Conservation (phyloP, 64 coral and sea anemone species). For the Dendronephthya gigantea region DNA sequence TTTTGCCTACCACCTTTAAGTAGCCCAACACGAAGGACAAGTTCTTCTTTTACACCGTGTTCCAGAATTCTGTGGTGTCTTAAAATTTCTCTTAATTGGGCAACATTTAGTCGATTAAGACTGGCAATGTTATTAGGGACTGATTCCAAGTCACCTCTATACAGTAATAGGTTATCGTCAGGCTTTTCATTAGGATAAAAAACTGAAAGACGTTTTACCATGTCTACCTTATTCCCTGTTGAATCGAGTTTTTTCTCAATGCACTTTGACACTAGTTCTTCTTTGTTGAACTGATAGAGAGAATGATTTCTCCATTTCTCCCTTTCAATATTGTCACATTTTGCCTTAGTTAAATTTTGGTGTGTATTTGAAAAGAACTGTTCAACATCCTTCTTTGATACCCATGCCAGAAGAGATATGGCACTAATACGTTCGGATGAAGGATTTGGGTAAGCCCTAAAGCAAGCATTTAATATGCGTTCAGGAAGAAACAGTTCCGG, state of each 20-base stretch:
- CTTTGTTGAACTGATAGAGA: constrained; percentile 34
- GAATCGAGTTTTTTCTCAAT: no score
- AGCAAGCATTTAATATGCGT: constrained; percentile 30
- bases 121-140: no score
- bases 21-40: constrained; percentile 40
- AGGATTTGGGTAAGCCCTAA: constrained; percentile 13
- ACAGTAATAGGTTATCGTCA: no score
- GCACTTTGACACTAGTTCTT: neutral
- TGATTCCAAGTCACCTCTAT: no score
- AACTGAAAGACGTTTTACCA: no score
- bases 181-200: no score
- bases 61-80: constrained; percentile 30
- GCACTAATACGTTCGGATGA: neutral
- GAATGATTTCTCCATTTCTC: constrained; percentile 35
- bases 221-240: no score
- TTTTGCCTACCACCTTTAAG: constrained; percentile 38
- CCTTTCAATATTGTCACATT: constrained; percentile 23
- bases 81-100: no score
- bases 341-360: constrained; percentile 17
- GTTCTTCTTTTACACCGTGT: constrained; percentile 45
- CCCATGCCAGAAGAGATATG: constrained; percentile 29
- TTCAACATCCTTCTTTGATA: constrained; percentile 2
- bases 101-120: no score
- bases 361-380: neutral
- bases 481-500: constrained; percentile 44